These are phyloP conservation scores for Malacosoma neustria DNA, from an alignment of 2,888 invertebrate genomes.

Conservation along the genomic window DNA sequence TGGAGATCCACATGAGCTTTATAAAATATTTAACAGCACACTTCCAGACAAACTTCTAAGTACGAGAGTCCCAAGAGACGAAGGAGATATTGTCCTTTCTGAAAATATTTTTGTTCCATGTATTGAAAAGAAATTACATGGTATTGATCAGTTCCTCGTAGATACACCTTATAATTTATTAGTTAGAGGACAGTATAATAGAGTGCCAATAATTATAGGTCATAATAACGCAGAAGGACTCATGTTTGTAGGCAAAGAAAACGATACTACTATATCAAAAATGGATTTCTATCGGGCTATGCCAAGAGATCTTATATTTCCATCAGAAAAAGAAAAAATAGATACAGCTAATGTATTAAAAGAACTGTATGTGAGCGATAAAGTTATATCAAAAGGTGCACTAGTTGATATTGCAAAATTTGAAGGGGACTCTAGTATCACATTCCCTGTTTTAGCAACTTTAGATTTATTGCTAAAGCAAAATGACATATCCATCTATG, in stretches of 20 bases:
- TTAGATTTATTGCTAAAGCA: conserved; percentile 34
- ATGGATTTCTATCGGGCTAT: conserved; percentile 39
- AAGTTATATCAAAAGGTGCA: conserved; percentile 41
- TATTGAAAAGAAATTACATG: conserved; percentile 34
- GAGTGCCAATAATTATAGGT: conserved; percentile 53
- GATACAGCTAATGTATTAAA: conserved; percentile 31
- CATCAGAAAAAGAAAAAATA: conserved; percentile 27
- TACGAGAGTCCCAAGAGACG: conserved; percentile 41
- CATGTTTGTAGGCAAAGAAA: conserved; percentile 57
- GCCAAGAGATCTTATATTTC: conserved; percentile 45
- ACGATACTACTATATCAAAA: conserved; percentile 40
- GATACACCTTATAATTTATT: conserved; percentile 49
- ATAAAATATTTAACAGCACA: conserved; percentile 33
- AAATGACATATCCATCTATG: conserved; percentile 32
- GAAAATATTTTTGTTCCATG: conserved; percentile 63
- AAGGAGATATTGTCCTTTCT: conserved; percentile 47
- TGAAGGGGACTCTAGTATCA: conserved; percentile 49
- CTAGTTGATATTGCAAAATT: conserved; percentile 42
- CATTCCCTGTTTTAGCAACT: conserved; percentile 40
- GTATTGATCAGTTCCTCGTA: conserved; percentile 33
- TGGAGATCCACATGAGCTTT: conserved; percentile 37
- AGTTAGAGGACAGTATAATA: conserved; percentile 31
- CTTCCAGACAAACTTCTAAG: conserved; percentile 31
- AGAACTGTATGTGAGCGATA: conserved; percentile 53
- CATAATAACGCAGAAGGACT: conserved; percentile 55